These are phyloP conservation scores for Trachelus iudaicus DNA, from an alignment of 2,888 invertebrate species.

Conservation along the genomic window DNA sequence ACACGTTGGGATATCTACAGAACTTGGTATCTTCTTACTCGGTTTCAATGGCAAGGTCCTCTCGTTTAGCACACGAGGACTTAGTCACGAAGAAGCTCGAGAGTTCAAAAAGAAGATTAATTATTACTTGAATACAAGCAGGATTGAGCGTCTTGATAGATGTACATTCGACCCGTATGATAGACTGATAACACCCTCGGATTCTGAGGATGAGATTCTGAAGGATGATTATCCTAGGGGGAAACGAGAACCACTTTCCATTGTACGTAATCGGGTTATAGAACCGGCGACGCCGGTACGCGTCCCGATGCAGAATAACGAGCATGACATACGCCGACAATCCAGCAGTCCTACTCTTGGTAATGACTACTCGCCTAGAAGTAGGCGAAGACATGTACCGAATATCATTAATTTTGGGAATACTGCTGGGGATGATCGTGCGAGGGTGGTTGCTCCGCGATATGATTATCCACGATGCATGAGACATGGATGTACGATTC, in stretches of 20 bases:
- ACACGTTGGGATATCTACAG: conserved; percentile 42
- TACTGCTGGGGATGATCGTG: background rate
- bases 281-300: background rate
- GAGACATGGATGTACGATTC: background rate
- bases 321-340: background rate
- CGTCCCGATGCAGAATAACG: background rate
- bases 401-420: background rate
- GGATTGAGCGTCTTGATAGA: conserved; percentile 24
- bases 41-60: conserved; percentile 35
- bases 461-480: background rate
- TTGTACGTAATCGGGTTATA: background rate
- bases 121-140: conserved; percentile 34
- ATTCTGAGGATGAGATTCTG: conserved; percentile 27
- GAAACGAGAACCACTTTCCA: background rate
- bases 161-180: conserved; percentile 23
- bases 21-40: conserved; percentile 44
- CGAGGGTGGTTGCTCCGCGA: background rate
- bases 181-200: conserved; percentile 27
- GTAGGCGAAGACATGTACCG: background rate
- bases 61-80: conserved; percentile 36
- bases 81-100: conserved; percentile 38
- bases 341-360: background rate
- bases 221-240: background rate
- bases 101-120: conserved; percentile 35
- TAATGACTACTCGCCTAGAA: background rate